Conservation (phyloP, 2,797 vertebrate species). For the Enteromius radiatus region DNA sequence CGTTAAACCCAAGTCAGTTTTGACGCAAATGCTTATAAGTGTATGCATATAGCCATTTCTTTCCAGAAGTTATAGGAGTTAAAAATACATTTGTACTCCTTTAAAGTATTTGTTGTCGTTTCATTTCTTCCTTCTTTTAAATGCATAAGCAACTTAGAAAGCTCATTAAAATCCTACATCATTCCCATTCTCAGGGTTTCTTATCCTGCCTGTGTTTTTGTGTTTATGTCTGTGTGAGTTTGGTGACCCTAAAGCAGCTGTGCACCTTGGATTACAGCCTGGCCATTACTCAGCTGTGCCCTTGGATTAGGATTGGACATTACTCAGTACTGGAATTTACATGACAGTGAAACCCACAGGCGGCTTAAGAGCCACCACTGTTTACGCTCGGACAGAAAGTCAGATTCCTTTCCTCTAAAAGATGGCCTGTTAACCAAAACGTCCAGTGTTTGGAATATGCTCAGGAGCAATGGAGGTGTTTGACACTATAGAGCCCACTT, state of each 20-base stretch:
- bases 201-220: slow-evolving; percentile 5
- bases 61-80: not conserved
- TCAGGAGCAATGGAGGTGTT: slow-evolving; percentile 75
- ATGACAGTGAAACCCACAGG: slow-evolving; percentile 77
- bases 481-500: slow-evolving; percentile 74
- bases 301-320: slow-evolving; percentile 76
- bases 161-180: not conserved
- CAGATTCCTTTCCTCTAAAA: slow-evolving; percentile 78
- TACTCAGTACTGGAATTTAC: slow-evolving; percentile 80
- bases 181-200: not conserved
- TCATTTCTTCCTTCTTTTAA: not conserved
- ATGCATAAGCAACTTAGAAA: not conserved
- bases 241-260: slow-evolving; percentile 76
- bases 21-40: not conserved
- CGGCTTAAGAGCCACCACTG: slow-evolving; percentile 77
- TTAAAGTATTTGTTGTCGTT: not conserved
- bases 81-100: not conserved
- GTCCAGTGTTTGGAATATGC: slow-evolving; percentile 80
- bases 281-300: slow-evolving; percentile 66
- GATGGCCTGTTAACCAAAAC: slow-evolving; percentile 82
- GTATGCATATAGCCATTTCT: not conserved
- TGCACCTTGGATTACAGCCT: slow-evolving; percentile 63
- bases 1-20: not conserved
- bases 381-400: slow-evolving; percentile 80
- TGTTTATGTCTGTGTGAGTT: slow-evolving; percentile 43